Percentiles rank a stretch among this genome's conserved stretches.
Evolutionary conservation across 2,888 invertebrate genomes (phyloP).

Genomic region (Encarsia formosa): DNA sequence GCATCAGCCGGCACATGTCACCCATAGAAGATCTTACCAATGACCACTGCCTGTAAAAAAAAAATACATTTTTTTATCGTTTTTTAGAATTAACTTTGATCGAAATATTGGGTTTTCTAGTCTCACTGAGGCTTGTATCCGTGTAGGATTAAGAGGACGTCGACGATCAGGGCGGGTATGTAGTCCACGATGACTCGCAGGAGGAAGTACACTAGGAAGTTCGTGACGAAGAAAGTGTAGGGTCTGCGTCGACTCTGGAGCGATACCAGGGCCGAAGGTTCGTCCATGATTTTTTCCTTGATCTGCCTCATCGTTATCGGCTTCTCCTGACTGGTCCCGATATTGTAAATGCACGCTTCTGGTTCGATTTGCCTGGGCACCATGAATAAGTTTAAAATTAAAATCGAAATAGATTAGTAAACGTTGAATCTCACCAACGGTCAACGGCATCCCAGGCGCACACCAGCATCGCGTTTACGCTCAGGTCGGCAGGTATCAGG

Average conservation of each 20-base stretch:
- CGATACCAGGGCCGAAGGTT: slow-evolving; percentile 6
- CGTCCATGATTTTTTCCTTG: slow-evolving; percentile 11
- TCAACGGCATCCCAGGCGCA: slow-evolving; percentile 34
- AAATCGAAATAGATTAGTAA: not conserved
- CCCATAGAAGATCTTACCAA: slow-evolving; percentile 9
- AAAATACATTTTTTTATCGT: not conserved
- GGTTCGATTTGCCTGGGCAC: slow-evolving; percentile 30
- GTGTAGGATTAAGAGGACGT: slow-evolving; percentile 28
- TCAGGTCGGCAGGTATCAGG: slow-evolving; percentile 37
- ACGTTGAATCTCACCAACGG: slow-evolving; percentile 31
- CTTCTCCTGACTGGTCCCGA: slow-evolving; percentile 75
- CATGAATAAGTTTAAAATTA: not conserved
- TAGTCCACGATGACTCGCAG: slow-evolving; percentile 33
- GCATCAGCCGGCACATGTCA: slow-evolving; percentile 11
- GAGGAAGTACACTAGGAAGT: slow-evolving; percentile 22
- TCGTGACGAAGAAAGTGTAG: slow-evolving; percentile 11
- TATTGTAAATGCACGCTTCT: slow-evolving; percentile 70
- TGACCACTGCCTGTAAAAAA: slow-evolving; percentile 9
- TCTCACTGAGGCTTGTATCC: slow-evolving; percentile 38
- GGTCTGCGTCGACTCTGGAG: slow-evolving; percentile 1
- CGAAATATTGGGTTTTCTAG: not conserved
- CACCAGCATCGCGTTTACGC: slow-evolving; percentile 34
- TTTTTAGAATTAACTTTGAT: not conserved
- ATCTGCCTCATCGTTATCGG: slow-evolving; percentile 24
- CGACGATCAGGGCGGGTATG: slow-evolving; percentile 34